Evolutionary conservation across 2,888 invertebrate species (phyloP), one percentile per base, ranked within the genome.

Genomic region (Druceiella hillmani): DNA sequence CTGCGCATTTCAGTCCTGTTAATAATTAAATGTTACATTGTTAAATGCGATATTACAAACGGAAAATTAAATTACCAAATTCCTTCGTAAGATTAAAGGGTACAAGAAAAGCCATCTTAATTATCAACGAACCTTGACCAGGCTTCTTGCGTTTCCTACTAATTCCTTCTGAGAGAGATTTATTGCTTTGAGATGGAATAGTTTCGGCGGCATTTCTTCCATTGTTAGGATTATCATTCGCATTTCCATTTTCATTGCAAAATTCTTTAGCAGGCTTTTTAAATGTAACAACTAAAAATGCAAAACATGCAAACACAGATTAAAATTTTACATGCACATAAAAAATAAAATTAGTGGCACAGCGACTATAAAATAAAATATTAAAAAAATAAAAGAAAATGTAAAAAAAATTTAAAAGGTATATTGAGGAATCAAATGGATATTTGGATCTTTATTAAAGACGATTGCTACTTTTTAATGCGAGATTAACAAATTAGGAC

Each of bases 251-350:
- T 38, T n/a, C n/a, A n/a, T n/a, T n/a, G n/a, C n/a, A n/a, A n/a
- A n/a, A n/a, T n/a, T n/a, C n/a, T 55, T 58, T 66, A 54, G 75
- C 74, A 52, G 77, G 75, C 63, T 84, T 84, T 79, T 87, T 88
- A 79, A 87, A 89, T 55, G 88, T 87, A 66, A 88, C 87, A 75
- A 87, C 83, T 84, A 76, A 52, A 73, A 69, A 64, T 55, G n/a
- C n/a, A 51, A 50, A 47, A 52, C 61, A 64, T 57, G 55, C 59
- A 44, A 49, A 51, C 39, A 49, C 35, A 40, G 43, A 34, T 33
- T 46, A 56, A 52, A 51, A 39, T 48, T 45, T 43, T 44, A 38
- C 30, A 27, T 39, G 45, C 44, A 33, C 38, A 29, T 26, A 36
- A 38, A 28, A 35, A 24, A 39, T 28, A 24, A 29, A 33, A 30